Base-by-base conservation (phyloP, 2,888 invertebrate genomes). In the Synanthedon andrenaeformis region DNA sequence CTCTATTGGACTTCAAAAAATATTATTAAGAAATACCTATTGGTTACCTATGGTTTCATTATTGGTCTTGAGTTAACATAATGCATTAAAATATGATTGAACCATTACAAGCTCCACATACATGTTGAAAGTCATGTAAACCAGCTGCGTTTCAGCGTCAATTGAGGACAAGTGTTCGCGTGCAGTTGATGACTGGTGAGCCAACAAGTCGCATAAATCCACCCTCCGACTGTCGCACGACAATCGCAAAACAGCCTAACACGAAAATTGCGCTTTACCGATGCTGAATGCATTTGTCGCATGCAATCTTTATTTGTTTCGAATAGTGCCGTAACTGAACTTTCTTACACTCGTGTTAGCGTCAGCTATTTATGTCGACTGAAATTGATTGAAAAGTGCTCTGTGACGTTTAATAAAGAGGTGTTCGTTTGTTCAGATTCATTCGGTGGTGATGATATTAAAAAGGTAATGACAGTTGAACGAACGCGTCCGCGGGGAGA, bases 241-340 rank as follows among this genome's bases (percentile, higher is more conserved):
- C 81, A 70, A 69, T 71, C 68, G 74, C 69, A 64, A 35, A 72
- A 72, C 74, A 67, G 76, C 69, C 74, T 73, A 76, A 82, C 82
- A 84, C 72, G 83, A 77, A 76, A 81, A 82, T 82, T 82, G 84
- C 80, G 76, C 79, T 73, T 73, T 60, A 62, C 67, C 74, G 63
- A 74, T 76, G 72, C 72, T 64, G 73, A 83, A 84, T 83, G 82
- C 82, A 81, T 77, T 80, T 74, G 66, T 74, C 63, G 79, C 82
- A 83, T 84, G 83, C 84, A 68, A 80, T 58, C 59, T 59, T 50
- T 56, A 62, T 61, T 68, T 65, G 64, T 58, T 60, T 61, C 59
- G 62, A 52, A 69, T 70, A 72, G 67, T 62, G 66, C 57, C 59
- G 69, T 60, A 35, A 35, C 35, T 35, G 35, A 35, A 35, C 35